Evolutionary conservation across 2,888 invertebrate genomes (phyloP).

Genomic region (Cantharis lateralis): DNA sequence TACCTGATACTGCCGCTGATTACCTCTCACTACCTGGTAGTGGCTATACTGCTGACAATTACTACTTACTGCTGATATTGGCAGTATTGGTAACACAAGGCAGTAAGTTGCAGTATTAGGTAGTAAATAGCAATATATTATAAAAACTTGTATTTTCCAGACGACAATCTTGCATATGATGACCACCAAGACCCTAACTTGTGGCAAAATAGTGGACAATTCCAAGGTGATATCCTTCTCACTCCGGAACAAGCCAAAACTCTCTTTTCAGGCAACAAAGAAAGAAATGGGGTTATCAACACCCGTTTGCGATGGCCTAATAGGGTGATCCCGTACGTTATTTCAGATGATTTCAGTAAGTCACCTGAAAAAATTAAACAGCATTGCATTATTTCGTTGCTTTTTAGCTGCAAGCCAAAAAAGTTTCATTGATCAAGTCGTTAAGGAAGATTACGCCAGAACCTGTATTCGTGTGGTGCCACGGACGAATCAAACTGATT

Average conservation of each 20-base stretch:
- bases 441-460: neutral
- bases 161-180: neutral
- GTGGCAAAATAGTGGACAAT: constrained; percentile 12
- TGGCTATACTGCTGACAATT: too few relatives aligned
- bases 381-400: too few relatives aligned
- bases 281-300: neutral
- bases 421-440: neutral
- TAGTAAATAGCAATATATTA: too few relatives aligned
- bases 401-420: neutral
- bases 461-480: neutral
- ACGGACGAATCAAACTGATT: neutral
- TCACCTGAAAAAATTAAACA: neutral
- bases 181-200: neutral
- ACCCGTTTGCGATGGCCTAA: neutral
- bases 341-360: neutral
- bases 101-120: too few relatives aligned
- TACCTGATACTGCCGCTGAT: too few relatives aligned
- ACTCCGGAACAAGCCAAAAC: neutral
- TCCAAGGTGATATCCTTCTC: constrained; percentile 14
- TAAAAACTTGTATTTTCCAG: neutral
- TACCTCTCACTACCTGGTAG: too few relatives aligned
- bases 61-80: too few relatives aligned
- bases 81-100: too few relatives aligned
- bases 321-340: neutral
- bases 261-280: neutral